phyloP scores from a whole-genome alignment of 2,113 vertebrate species.

The Campylomormyrus tamandua region DNA sequence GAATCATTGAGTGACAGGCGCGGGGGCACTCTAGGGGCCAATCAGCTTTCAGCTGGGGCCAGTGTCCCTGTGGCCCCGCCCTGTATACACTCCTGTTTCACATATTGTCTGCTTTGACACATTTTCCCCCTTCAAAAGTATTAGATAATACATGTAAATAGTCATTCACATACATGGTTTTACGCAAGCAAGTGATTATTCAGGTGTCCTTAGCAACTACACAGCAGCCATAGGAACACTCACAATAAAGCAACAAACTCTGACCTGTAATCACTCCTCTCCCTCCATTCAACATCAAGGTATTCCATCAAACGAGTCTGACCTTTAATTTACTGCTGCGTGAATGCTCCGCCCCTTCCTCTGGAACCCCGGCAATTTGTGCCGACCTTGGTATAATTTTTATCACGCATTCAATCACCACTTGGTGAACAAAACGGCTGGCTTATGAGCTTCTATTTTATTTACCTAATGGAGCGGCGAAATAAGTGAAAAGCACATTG shows the following conservation, averaged over 20 bases:
- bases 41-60: background rate
- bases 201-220: background rate
- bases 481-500: slow-evolving; percentile 19
- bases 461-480: slow-evolving; percentile 27
- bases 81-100: background rate
- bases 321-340: slow-evolving; percentile 24
- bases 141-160: background rate
- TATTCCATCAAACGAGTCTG: slow-evolving; percentile 29
- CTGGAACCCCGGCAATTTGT: slow-evolving; percentile 18
- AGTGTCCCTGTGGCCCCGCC: background rate
- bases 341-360: slow-evolving; percentile 15
- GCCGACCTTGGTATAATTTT: slow-evolving; percentile 24
- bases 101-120: background rate
- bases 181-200: background rate
- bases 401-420: slow-evolving; percentile 26
- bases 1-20: background rate
- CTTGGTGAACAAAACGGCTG: slow-evolving; percentile 14
- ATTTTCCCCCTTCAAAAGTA: background rate
- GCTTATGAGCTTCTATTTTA: slow-evolving; percentile 23
- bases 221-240: background rate
- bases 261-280: slow-evolving; percentile 4
- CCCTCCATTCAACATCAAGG: slow-evolving; percentile 15
- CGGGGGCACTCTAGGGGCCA: background rate
- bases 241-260: slow-evolving; percentile 19
- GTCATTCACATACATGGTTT: background rate